Conservation (phyloP, 30 jellyfish, hydroid and myxozoan species). For the Aurelia sp. region DNA sequence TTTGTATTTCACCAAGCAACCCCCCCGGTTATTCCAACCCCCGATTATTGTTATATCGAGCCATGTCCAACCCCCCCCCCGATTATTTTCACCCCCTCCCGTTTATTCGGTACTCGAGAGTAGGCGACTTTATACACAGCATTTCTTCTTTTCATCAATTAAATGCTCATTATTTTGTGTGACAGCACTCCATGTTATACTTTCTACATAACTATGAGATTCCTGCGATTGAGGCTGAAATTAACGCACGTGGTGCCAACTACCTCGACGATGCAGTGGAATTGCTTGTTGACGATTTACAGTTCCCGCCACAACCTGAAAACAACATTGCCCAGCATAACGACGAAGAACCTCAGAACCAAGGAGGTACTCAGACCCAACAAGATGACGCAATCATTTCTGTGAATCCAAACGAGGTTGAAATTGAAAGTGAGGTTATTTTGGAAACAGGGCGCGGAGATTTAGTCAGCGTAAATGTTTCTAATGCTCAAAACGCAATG, state of each 20-base stretch:
- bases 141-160: too few species aligned
- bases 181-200: constrained; percentile 94
- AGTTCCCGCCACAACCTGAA: constrained; percentile 22
- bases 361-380: background rate
- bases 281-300: constrained; percentile 53
- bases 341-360: background rate
- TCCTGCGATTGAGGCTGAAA: constrained; percentile 85
- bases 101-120: too few species aligned
- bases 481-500: too few species aligned
- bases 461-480: too few species aligned
- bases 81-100: too few species aligned
- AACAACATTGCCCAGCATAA: constrained; percentile 1
- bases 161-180: background rate
- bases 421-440: background rate
- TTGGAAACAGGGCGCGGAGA: background rate
- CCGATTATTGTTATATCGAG: too few species aligned
- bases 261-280: constrained; percentile 62
- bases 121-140: too few species aligned
- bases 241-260: constrained; percentile 48
- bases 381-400: too few species aligned
- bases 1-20: too few species aligned
- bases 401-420: too few species aligned
- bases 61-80: too few species aligned
- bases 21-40: too few species aligned
- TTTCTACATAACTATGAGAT: constrained; percentile 94